Evolutionary conservation across 2,113 vertebrate species (phyloP).

Genomic region (Gasterosteus aculeatus): DNA sequence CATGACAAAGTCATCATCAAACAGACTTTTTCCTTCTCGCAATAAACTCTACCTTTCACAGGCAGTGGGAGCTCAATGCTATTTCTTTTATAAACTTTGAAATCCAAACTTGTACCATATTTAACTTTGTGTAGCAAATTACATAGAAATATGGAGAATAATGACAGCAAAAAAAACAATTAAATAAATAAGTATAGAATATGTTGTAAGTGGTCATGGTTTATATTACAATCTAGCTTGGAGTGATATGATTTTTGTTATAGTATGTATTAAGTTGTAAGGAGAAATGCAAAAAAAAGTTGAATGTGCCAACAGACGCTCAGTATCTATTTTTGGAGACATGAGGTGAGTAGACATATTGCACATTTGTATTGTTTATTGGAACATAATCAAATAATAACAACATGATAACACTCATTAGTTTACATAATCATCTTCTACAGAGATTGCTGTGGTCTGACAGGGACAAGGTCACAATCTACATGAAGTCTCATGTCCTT

Average conservation of each 20-base stretch:
- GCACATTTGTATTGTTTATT: slow-evolving; percentile 76
- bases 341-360: slow-evolving; percentile 10
- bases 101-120: no score
- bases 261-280: background rate
- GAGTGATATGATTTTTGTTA: background rate
- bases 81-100: background rate
- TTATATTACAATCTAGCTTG: background rate
- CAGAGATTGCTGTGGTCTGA: slow-evolving; percentile 69
- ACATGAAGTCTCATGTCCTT: slow-evolving; percentile 55
- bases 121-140: no score
- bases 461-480: slow-evolving; percentile 59
- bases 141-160: no score
- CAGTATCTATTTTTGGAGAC: background rate
- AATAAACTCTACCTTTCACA: no score
- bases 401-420: slow-evolving; percentile 76
- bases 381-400: slow-evolving; percentile 77
- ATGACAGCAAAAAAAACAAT: no score
- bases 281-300: background rate
- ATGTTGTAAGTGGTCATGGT: background rate
- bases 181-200: background rate
- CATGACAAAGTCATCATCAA: no score
- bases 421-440: slow-evolving; percentile 74
- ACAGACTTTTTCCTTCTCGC: no score
- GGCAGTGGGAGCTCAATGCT: no score
- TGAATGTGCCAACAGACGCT: background rate